Evolutionary conservation across 2,797 vertebrate genomes (phyloP), one percentile per base, ranked within the genome.

Genomic region (Picus viridis): DNA sequence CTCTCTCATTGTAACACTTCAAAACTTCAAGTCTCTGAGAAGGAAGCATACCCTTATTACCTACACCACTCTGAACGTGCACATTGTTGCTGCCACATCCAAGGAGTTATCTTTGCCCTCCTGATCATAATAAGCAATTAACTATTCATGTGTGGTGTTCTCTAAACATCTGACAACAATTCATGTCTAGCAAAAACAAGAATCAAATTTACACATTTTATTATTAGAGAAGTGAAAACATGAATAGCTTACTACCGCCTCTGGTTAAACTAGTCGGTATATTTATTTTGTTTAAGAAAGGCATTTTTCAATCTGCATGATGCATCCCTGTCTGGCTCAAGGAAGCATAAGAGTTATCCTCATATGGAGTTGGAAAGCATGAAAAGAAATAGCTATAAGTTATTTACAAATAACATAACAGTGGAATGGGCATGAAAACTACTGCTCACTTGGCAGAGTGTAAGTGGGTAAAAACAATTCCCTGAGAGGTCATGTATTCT

Each of bases 21-120:
- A 41, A 34, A 75, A 61, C 29, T 54, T 13, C 2, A 9, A 16
- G 27, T 58, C 24, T 27, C 32, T 16, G 27, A 74, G 62, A 43
- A 65, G 64, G 80, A 57, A 77, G 16, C 27, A 13, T 10, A 56
- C 49, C 29, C 41, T 64, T 32, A 12, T 56, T 67, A 63, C 20
- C 65, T 34, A 3, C 45, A 16, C 2, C 0, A 0, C 30, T 65
- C 54, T 17, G 61, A 77, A 45, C 0, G 2, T 39, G 26, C 26
- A 27, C 18, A 6, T 23, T 32, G 56, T 41, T 85, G 19, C 75
- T 56, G 32, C 26, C 79, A 49, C 0, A 0, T 14, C 65, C 58
- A 27, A 34, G 24, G 26, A 75, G 19, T 16, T 47, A 1, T 39
- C 65, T 68, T 51, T 86, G 54, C 7, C 58, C 69, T 64, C 45